phyloP scores from a whole-genome alignment of 2,888 invertebrate species.

The Macrophya alboannulata region DNA sequence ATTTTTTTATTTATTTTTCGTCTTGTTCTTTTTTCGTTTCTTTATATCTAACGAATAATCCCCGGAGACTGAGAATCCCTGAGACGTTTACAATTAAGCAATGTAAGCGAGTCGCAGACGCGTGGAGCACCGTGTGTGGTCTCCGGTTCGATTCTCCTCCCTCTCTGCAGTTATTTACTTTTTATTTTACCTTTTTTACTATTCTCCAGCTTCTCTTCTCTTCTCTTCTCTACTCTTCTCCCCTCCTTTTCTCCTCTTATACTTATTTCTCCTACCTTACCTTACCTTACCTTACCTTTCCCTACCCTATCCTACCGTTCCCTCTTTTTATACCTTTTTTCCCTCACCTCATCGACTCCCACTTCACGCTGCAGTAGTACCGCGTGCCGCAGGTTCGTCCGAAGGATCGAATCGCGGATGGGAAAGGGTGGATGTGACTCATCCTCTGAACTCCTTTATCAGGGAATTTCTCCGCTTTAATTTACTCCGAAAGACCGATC shows the following conservation, averaged over 20 bases:
- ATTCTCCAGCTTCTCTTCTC: neutral
- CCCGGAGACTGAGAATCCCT: constrained; percentile 73
- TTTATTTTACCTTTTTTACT: constrained; percentile 57
- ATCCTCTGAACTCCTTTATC: constrained; percentile 26
- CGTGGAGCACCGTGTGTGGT: constrained; percentile 80
- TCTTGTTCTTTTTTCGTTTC: too few relatives aligned
- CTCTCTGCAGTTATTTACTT: constrained; percentile 60
- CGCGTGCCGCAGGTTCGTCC: constrained; percentile 55
- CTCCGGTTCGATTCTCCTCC: constrained; percentile 76
- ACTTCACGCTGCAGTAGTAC: constrained; percentile 34
- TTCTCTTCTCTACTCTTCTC: too few relatives aligned
- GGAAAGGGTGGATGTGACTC: constrained; percentile 1
- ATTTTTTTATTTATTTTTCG: too few relatives aligned
- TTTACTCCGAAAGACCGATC: neutral
- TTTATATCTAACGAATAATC: neutral
- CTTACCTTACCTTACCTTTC: constrained; percentile 56
- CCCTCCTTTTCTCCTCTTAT: constrained; percentile 57
- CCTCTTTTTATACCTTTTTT: constrained; percentile 32
- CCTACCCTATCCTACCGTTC: constrained; percentile 52
- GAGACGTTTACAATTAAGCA: constrained; percentile 80
- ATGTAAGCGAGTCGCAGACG: constrained; percentile 80
- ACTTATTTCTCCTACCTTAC: constrained; percentile 54
- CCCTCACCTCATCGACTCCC: constrained; percentile 31
- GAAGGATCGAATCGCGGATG: constrained; percentile 29
- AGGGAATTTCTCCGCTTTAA: neutral